Evolutionary conservation across 37 sponge, comb jelly and placozoan genomes (phyloP), one percentile per base, ranked within the genome.

Genomic region (Beroe ovata): DNA sequence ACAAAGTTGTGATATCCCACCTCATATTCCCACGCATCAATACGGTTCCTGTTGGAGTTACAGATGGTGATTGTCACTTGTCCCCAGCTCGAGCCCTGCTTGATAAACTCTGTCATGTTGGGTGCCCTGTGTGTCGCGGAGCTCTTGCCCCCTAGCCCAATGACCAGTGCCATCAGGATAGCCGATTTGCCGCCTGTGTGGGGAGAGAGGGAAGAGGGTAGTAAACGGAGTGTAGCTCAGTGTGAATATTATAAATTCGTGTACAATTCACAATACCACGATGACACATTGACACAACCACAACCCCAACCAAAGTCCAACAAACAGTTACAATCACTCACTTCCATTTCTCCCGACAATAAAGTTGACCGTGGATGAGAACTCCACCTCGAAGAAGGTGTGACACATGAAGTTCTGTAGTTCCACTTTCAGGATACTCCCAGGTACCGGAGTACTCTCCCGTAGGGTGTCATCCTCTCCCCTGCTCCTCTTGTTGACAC

Each of bases 321-420:
- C n/a, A n/a, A n/a, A n/a, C n/a, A n/a, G 11, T 47, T 47, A 47
- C 54, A 16, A 14, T 16, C 11, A 94, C 96, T 93, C 60, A 96
- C 99, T 99, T 92, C 99, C 99, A 89, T 99, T 99, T 59, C 94
- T 91, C 23, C 99, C 99, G 30, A 95, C 91, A n/a, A 99, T 90
- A 60, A 99, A 92, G 90, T 95, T 99, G 59, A 95, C 94, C 59
- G 94, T 94, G 20, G 92, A 88, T 23, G 90, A 88, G 54, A 99
- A 77, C 20, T 60, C 64, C 21, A 99, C 91, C 37, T 92, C 94
- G 38, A 99, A 84, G n/a, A 77, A 54, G 3, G 59, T 88, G 72
- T 99, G 99, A 61, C 99, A 99, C 99, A 99, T 99, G 89, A 99
- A 99, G 92, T 99, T 94, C 21, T 66, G 64, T 41, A 99, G 72